Base-by-base conservation (phyloP, 2,113 vertebrate genomes). In the Crotalus tigris region DNA sequence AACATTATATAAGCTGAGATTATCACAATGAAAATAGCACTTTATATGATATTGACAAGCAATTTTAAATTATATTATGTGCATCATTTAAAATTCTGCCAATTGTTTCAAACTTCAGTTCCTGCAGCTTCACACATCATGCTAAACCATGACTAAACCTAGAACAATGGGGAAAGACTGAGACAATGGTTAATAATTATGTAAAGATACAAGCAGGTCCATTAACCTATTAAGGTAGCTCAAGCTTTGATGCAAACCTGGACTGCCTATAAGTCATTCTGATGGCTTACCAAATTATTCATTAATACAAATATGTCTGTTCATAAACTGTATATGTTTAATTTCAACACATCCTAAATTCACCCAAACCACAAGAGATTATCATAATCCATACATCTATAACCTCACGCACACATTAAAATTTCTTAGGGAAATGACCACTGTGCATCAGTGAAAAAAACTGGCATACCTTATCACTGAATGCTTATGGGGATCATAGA, bases 401-500 rank as follows among this genome's bases (percentile, higher is more conserved):
- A 93, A 85, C 61, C 46, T 3, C 21, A 51, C 11, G 7, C 88
- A 81, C 15, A n/a, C 7, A 53, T 17, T 90, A 92, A 1, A 26
- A 88, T 92, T 57, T 92, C n/a, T 8, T 23, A 5, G 2, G 9
- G 91, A 4, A 49, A 26, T 1, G 81, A 53, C 90, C 51, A 51
- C 21, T 57, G 26, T 5, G 0, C 26, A 86, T 5, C 4, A 26
- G 61, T 23, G 15, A 57, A 57, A 88, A 89, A 53, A 6, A 1
- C 39, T 75, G 0, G 0, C 96, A 91, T 94, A 98, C 99, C 99
- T 99, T 97, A 99, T 99, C 92, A 99, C 97, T 49, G 64, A 94
- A 95, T 98, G 98, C 94, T 99, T 99, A 95, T 97, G 96, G 29
- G 99, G 99, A 93, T 99, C 99, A 0, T 99, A 99, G 0, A 99